phyloP scores from a whole-genome alignment of 2,797 vertebrate species.

The Crenichthys baileyi region DNA sequence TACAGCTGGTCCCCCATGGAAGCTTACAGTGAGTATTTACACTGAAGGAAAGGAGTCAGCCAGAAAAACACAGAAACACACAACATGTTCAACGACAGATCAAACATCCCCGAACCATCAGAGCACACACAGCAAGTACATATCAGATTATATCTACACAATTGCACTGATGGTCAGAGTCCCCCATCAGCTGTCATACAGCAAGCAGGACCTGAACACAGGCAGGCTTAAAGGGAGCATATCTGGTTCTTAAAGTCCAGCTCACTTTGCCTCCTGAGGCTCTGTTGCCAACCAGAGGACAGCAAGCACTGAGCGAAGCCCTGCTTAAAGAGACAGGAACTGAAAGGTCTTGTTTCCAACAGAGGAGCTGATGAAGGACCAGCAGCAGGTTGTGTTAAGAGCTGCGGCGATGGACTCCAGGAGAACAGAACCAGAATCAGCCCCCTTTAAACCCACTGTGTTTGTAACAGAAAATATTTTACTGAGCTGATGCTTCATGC shows the following conservation, averaged over 20 bases:
- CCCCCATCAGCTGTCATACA: background rate
- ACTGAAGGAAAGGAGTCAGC: background rate
- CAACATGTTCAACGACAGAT: background rate
- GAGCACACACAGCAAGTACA: background rate
- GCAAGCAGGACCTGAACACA: conserved; percentile 6
- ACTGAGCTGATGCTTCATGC: conserved; percentile 35
- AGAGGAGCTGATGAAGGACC: background rate
- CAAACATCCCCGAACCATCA: background rate
- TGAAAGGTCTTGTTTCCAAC: too few species aligned
- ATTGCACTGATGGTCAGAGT: background rate
- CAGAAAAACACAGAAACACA: conserved; percentile 2
- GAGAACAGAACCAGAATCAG: background rate
- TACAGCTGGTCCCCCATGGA: conserved; percentile 7
- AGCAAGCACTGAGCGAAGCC: background rate
- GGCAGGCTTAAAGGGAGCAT: background rate
- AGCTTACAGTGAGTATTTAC: conserved; percentile 14
- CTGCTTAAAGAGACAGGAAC: background rate
- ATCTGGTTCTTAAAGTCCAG: background rate
- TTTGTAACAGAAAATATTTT: background rate
- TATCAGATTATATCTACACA: background rate
- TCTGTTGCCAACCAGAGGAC: background rate
- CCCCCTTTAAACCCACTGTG: background rate
- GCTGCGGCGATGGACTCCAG: background rate
- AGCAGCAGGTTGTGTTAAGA: background rate
- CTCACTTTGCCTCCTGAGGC: background rate